Conservation (phyloP, 30 jellyfish, hydroid and myxozoan genomes). For the Chrysaora quinquecirrha region DNA sequence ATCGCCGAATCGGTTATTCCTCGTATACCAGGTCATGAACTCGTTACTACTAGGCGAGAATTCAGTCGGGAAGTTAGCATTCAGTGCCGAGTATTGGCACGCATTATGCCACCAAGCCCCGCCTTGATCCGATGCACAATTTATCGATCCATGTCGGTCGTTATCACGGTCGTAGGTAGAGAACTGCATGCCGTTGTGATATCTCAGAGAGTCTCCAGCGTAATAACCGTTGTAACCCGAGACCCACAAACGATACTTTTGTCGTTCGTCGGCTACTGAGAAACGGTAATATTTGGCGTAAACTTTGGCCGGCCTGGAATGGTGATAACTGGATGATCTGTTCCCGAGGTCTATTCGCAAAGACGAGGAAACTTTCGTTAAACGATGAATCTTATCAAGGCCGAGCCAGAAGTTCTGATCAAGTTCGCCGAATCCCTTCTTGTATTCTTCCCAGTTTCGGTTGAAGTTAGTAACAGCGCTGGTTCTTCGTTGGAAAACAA, state of each 20-base stretch:
- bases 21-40: slow-evolving; percentile 11
- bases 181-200: slow-evolving; percentile 33
- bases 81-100: slow-evolving; percentile 9
- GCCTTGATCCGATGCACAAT: slow-evolving; percentile 8
- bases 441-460: slow-evolving; percentile 32
- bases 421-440: slow-evolving; percentile 29
- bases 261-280: slow-evolving; percentile 14
- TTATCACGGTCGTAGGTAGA: slow-evolving; percentile 48
- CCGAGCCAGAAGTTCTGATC: slow-evolving; percentile 49
- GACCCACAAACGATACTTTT: slow-evolving; percentile 21
- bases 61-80: slow-evolving; percentile 3
- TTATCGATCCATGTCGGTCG: slow-evolving; percentile 3
- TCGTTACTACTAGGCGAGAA: background rate
- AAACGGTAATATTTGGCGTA: background rate
- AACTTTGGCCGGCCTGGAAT: background rate
- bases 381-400: slow-evolving; percentile 23
- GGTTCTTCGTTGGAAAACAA: slow-evolving; percentile 24
- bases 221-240: slow-evolving; percentile 24
- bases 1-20: background rate
- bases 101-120: slow-evolving; percentile 59
- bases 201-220: slow-evolving; percentile 39
- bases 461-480: slow-evolving; percentile 21
- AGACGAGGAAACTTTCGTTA: background rate
- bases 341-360: background rate
- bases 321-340: background rate